phyloP scores from a whole-genome alignment of 2,797 vertebrate species.

The Pangasius sanitwongsei region DNA sequence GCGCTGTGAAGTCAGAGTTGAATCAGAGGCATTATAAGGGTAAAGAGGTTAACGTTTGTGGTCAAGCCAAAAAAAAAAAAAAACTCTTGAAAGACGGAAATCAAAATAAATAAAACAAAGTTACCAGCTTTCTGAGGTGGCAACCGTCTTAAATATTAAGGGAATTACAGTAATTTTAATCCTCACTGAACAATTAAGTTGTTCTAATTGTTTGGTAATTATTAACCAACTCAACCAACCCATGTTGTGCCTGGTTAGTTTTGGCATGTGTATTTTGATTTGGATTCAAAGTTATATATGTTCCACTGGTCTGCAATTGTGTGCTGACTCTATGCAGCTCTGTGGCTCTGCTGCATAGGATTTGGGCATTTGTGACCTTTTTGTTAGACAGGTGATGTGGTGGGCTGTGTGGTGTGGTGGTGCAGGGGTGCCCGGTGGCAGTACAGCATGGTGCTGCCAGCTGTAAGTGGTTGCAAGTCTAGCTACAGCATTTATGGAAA shows the following conservation, averaged over 20 bases:
- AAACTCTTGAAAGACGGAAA: background rate
- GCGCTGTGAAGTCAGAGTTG: background rate
- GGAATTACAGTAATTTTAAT: background rate
- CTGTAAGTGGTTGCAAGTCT: background rate
- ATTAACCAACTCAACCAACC: background rate
- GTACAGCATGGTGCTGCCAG: background rate
- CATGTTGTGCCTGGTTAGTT: background rate
- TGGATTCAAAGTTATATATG: background rate
- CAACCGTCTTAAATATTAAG: background rate
- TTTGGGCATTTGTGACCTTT: background rate
- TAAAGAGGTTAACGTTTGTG: background rate
- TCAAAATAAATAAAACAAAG: background rate
- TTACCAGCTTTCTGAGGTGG: background rate
- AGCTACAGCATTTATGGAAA: background rate
- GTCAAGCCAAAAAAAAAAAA: background rate
- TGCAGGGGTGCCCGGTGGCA: background rate
- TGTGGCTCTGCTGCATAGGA: no score
- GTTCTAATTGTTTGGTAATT: background rate
- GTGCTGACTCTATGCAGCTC: background rate
- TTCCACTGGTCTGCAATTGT: background rate
- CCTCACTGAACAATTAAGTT: background rate
- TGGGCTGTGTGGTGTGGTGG: background rate
- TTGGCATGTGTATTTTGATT: background rate
- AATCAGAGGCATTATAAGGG: background rate
- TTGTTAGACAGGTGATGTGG: background rate